Base-by-base conservation (phyloP, 1,140 invertebrate species). In the Neodiprion virginianus region DNA sequence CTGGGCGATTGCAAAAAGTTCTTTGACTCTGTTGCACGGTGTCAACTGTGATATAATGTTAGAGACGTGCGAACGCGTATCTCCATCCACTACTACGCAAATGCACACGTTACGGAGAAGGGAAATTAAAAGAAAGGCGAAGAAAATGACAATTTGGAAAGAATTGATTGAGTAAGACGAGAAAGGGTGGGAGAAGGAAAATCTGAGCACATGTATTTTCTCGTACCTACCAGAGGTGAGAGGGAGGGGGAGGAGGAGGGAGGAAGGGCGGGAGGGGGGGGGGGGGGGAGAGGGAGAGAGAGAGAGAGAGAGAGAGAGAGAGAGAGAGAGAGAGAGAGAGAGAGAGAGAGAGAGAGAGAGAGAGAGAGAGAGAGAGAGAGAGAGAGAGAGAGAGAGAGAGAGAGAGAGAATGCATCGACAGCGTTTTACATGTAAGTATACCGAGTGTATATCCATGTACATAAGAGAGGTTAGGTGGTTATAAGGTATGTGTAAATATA, bases 281-380 rank as follows among this genome's bases (percentile, higher is more conserved):
- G 23, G 23, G 28, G n/a, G 53, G 50, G 28, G 14, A 61, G 71
- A 72, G 23, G 48, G 21, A n/a, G n/a, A n/a, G n/a, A n/a, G n/a
- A n/a, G n/a, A n/a, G n/a, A n/a, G n/a, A n/a, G n/a, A n/a, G n/a
- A n/a, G n/a, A n/a, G n/a, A n/a, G n/a, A 70, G 72, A 68, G 61
- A 49, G 12, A 21, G 9, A n/a, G 28, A 40, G 69, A 67, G 72
- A 50, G 69, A 47, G 65, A 66, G 67, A 53, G 49, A 12, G 67
- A 74, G 70, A 69, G 61, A 74, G 71, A 74, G 69, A 74, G n/a
- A 9, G 9, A n/a, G 67, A 9, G n/a, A 23, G n/a, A 68, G 67
- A 68, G n/a, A 11, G 67, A 68, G 28, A 68, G n/a, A 1, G n/a
- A 0, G 47, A 67, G 65, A 69, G 49, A 48, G 48, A 72, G 48